Base-by-base conservation (phyloP, 2,797 vertebrate species). In the Lutjanus argentimaculatus region DNA sequence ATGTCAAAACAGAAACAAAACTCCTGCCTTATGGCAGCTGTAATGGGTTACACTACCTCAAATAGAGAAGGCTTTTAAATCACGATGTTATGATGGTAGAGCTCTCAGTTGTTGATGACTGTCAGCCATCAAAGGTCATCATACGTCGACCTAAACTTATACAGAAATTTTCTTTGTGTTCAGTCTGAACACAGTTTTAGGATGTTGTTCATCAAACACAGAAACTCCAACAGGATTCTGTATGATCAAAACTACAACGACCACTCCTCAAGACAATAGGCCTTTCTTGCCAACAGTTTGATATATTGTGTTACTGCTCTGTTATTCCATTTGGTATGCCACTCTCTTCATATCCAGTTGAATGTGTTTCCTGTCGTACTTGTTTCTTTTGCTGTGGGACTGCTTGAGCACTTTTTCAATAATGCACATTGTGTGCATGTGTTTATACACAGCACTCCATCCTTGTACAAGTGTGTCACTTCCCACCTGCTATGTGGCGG, bases 381-480 rank as follows among this genome's bases (percentile, higher is more conserved):
- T 36, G 12, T 30, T 48, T 73, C 14, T 63, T 65, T 48, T 17
- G 6, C n/a, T 66, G 17, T 56, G n/a, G 2, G 42, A 36, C 55
- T 45, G 36, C 8, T 65, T 70, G 8, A 51, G 56, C 42, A 70
- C 57, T 25, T 51, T 57, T 55, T 66, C 4, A 69, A 7, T 72
- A 10, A 75, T 65, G 30, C 7, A 62, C 52, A 19, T 77, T 45
- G 9, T 11, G 30, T 65, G 36, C 13, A 22, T 72, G 52, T 36
- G 16, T 79, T 75, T 67, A 19, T 52, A 51, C 63, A 62, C 55
- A 67, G 8, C 74, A 64, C 69, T 73, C 69, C 16, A 66, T 89
- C 70, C 65, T 72, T 48, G 45, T 75, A 84, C 21, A 59, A 40
- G 68, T 48, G 57, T 84, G 84, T 79, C 79, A 80, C 59, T 53